Conservation (phyloP, 2,888 invertebrate species). For the Disparrhopalites patrizii region DNA sequence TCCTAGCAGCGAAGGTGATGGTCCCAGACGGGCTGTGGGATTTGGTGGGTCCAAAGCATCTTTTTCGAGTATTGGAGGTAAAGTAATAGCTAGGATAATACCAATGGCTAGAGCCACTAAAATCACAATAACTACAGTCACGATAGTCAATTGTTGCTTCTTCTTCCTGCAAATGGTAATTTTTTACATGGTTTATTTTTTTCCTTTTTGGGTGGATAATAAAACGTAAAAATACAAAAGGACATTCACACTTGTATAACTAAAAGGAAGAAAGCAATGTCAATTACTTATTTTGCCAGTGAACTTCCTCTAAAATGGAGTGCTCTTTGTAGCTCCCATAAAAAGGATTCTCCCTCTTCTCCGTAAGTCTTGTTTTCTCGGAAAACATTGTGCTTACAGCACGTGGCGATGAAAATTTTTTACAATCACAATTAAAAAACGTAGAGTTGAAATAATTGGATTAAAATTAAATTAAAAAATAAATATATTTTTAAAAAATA, state of each 20-base stretch:
- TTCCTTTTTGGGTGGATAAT: neutral
- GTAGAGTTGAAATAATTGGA: too few relatives aligned
- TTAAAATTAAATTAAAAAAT: too few relatives aligned
- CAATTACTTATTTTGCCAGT: slow-evolving; percentile 47
- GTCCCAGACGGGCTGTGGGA: slow-evolving; percentile 31
- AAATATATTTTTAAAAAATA: too few relatives aligned
- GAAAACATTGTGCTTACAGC: slow-evolving; percentile 39
- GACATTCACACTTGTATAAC: too few relatives aligned
- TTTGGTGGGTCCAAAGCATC: slow-evolving; percentile 37
- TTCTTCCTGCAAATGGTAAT: slow-evolving; percentile 37
- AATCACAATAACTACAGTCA: slow-evolving; percentile 40
- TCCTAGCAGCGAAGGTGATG: slow-evolving; percentile 38
- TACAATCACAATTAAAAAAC: neutral
- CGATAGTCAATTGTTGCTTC: slow-evolving; percentile 44
- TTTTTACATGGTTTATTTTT: neutral
- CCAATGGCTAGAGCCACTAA: slow-evolving; percentile 42
- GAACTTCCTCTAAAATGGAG: slow-evolving; percentile 44
- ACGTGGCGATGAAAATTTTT: neutral
- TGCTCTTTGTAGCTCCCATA: slow-evolving; percentile 48
- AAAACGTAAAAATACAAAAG: neutral
- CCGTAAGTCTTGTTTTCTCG: slow-evolving; percentile 46
- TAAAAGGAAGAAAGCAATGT: too few relatives aligned
- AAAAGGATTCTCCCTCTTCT: slow-evolving; percentile 47
- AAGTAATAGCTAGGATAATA: slow-evolving; percentile 44
- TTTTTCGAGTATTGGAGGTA: slow-evolving; percentile 40